Evolutionary conservation across 64 coral and sea anemone genomes (phyloP), one percentile per base, ranked within the genome.

Genomic region (Astreopora myriophthalma): DNA sequence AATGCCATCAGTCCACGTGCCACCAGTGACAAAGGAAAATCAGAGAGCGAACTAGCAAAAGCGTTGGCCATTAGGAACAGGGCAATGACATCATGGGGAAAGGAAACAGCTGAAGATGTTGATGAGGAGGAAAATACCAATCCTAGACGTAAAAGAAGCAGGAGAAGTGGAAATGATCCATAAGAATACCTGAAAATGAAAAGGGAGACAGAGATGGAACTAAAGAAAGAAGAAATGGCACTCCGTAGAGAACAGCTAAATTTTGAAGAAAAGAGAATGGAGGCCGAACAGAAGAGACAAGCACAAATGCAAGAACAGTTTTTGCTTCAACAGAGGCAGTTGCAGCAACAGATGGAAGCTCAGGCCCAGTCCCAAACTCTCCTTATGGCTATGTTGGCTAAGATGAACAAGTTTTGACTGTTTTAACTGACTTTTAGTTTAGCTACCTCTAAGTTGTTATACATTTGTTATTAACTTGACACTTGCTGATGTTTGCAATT

Each of bases 11-110:
- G 8, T 60, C 55, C 55, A 60, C 16, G 34, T 60, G 0, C 55
- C 55, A 19, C 55, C 55, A 60, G 27, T 60, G 55, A 60, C 55
- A 30, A 60, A 60, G 55, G 55, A 60, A 60, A 72, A 60, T 60
- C 69, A 73, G 69, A 73, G 69, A 73, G 25, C 26, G 69, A 73
- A 37, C 69, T 17, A 73, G 69, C 69, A 11, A 73, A 73, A 73
- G 34, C 69, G 3, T 19, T 73, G 29, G 17, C 28, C 69, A 73
- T 73, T 37, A 73, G 69, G 69, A 73, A 73, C 69, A 73, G 25
- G 26, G 69, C 16, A 30, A 73, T 0, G 69, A 73, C 69, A 11
- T 73, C 69, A n/a, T 73, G 69, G 69, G 69, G 69, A 73, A 73
- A 73, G 69, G 28, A 73, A 73, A 37, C 34, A 73, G 69, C 69